Evolutionary conservation across 2,888 invertebrate genomes (phyloP).

Genomic region (Alitta virens): DNA sequence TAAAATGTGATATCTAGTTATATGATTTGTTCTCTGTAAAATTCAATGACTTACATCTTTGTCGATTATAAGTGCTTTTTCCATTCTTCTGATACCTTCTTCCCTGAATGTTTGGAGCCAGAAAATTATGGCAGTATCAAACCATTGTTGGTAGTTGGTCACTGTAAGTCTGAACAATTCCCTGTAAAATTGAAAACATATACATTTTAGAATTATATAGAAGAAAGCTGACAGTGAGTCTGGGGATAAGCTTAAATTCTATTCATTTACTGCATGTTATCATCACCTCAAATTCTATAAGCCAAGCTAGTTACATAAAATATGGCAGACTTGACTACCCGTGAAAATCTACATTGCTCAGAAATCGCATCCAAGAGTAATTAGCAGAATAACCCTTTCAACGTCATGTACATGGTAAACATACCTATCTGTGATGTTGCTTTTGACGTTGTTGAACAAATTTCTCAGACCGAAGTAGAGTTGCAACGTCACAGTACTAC

Average conservation of each 20-base stretch:
- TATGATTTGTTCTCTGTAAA: background rate
- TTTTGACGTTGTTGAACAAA: conserved; percentile 34
- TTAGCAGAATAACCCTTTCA: no score
- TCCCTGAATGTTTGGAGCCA: conserved; percentile 51
- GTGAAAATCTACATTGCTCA: no score
- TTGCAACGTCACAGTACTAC: conserved; percentile 39
- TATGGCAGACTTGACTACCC: no score
- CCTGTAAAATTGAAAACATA: conserved; percentile 21
- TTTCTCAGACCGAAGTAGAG: conserved; percentile 41
- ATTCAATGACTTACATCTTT: conserved; percentile 44
- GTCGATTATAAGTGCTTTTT: conserved; percentile 49
- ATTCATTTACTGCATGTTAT: no score
- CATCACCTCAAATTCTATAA: no score
- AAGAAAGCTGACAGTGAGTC: no score
- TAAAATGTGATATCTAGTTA: background rate
- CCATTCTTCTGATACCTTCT: conserved; percentile 44
- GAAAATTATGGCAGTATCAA: conserved; percentile 44
- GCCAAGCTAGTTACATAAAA: no score
- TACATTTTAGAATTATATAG: no score
- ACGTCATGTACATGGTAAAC: no score
- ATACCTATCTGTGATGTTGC: conserved; percentile 42
- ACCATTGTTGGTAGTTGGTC: conserved; percentile 47
- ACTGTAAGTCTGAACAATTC: conserved; percentile 43
- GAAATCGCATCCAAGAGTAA: no score
- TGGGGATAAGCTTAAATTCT: no score